A percentile compares a stretch with the other conserved stretches of the same genome.
Evolutionary conservation across 2,113 vertebrate genomes (phyloP).

Genomic region (Bos indicus): DNA sequence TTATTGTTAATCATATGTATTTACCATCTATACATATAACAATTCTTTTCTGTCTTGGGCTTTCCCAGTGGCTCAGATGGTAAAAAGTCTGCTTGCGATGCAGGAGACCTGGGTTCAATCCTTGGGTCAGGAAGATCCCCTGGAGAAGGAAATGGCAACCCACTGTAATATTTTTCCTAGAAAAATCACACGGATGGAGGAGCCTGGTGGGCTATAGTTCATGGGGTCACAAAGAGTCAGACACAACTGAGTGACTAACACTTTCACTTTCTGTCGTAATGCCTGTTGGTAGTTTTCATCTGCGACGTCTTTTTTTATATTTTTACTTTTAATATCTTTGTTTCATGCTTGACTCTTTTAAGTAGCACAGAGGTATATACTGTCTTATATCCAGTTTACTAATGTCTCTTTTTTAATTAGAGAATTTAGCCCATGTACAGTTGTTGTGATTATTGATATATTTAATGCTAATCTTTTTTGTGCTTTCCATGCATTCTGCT

Average conservation of each 20-base stretch:
- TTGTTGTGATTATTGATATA: background rate
- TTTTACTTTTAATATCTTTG: background rate
- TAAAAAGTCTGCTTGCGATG: background rate
- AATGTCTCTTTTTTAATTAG: background rate
- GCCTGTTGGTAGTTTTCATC: background rate
- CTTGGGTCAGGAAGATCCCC: background rate
- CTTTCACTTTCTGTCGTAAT: background rate
- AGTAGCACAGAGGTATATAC: background rate
- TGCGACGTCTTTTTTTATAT: background rate
- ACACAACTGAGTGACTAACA: background rate
- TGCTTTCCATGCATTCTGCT: background rate
- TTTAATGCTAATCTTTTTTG: background rate
- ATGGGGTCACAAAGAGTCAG: background rate
- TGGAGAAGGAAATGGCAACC: background rate
- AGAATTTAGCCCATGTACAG: background rate
- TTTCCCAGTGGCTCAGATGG: background rate
- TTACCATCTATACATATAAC: background rate
- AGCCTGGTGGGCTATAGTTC: background rate
- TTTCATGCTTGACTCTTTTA: background rate
- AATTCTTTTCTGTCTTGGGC: background rate
- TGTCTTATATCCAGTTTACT: background rate
- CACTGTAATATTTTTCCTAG: background rate
- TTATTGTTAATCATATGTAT: background rate
- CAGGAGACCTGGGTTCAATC: fast-evolving
- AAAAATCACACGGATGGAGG: background rate